A percentile compares a stretch with the other conserved stretches of the same genome.
Conservation (phyloP, 2,888 invertebrate genomes). For the Acrobasis consociella region DNA sequence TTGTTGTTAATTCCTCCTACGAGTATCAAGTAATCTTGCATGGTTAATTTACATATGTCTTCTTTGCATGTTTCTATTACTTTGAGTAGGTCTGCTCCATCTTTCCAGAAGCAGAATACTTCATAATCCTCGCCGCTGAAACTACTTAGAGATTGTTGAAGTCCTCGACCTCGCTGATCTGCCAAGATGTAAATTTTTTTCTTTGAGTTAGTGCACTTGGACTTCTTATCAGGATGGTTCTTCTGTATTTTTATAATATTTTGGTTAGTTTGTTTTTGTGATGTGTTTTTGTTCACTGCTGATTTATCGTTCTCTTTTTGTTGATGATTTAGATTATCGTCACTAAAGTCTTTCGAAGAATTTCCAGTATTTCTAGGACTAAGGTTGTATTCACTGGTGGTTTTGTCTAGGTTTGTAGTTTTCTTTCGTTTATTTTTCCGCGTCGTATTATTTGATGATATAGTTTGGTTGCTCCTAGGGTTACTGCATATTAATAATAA, state of each 20-base stretch:
- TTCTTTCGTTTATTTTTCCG: slow-evolving; percentile 1
- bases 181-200: slow-evolving; percentile 4
- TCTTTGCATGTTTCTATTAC: slow-evolving; percentile 1
- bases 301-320: background rate
- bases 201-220: background rate
- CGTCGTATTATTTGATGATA: background rate
- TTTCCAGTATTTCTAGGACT: slow-evolving; percentile 19
- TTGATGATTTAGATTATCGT: background rate
- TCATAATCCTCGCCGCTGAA: background rate
- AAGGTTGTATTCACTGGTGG: slow-evolving; percentile 6
- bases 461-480: background rate
- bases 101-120: slow-evolving; percentile 8
- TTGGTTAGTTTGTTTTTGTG: background rate
- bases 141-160: background rate
- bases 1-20: background rate
- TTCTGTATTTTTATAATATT: background rate
- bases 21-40: slow-evolving; percentile 1
- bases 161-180: slow-evolving; percentile 1
- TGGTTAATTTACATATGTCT: background rate
- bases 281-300: background rate
- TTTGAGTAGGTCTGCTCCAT: slow-evolving; percentile 2
- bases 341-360: background rate
- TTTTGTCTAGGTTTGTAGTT: background rate
- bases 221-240: too few species aligned
- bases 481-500: slow-evolving; percentile 15